These are phyloP conservation scores for Leucosticte australis DNA, from an alignment of 2,113 vertebrate species.

Conservation along the genomic window DNA sequence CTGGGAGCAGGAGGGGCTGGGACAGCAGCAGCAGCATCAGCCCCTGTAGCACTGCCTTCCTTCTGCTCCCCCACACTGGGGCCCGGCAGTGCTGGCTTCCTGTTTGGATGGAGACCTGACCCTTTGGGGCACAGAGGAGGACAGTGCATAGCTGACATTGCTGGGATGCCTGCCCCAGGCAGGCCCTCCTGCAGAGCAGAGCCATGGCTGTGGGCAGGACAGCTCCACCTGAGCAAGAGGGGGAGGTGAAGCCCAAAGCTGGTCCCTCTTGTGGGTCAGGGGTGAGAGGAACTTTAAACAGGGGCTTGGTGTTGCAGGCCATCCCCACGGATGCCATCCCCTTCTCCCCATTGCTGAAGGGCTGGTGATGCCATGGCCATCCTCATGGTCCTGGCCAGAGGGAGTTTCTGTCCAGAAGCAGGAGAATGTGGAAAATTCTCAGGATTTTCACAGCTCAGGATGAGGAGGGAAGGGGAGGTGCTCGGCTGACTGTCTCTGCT, in stretches of 20 bases:
- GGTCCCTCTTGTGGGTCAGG: background rate
- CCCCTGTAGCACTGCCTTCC: background rate
- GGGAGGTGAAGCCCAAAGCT: background rate
- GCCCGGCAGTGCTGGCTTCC: background rate
- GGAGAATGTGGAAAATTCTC: background rate
- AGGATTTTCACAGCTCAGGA: fast-evolving
- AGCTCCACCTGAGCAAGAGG: background rate
- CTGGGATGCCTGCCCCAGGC: conserved; percentile 13
- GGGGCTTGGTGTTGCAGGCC: background rate
- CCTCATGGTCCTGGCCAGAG: fast-evolving
- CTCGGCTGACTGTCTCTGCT: background rate
- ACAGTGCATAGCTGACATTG: background rate
- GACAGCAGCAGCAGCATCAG: background rate
- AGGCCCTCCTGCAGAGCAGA: background rate
- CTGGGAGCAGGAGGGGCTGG: background rate
- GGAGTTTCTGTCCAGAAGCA: background rate
- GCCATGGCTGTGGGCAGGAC: fast-evolving
- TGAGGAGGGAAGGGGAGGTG: background rate
- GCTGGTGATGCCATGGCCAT: background rate
- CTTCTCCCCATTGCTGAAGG: background rate
- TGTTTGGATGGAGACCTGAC: background rate
- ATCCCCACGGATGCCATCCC: background rate
- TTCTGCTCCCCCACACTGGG: background rate
- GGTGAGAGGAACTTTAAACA: background rate
- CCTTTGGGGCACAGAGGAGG: background rate